phyloP scores from a whole-genome alignment of 2,888 invertebrate genomes.

The Agapetus fuscipes region DNA sequence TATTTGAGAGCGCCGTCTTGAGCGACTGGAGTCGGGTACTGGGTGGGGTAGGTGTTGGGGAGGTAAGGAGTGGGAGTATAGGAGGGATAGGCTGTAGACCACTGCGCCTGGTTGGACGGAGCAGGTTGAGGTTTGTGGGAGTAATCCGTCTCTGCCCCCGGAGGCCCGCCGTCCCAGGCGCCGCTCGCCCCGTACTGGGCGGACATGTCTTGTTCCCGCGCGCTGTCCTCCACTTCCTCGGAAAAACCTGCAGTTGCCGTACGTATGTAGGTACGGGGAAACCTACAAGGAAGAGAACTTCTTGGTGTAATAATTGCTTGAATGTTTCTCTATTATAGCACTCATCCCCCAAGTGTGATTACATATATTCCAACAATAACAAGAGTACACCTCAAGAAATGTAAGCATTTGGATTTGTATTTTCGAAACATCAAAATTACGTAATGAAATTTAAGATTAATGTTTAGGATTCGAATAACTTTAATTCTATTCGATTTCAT shows the following conservation, averaged over 20 bases:
- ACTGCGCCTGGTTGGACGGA: slow-evolving; percentile 27
- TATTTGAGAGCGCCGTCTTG: too few relatives aligned
- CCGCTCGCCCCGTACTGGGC: slow-evolving; percentile 30
- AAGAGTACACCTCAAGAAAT: too few relatives aligned
- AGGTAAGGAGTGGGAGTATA: slow-evolving; percentile 15
- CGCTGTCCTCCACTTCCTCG: slow-evolving; percentile 27
- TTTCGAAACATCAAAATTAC: too few relatives aligned
- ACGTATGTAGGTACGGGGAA: slow-evolving; percentile 50
- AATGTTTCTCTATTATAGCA: not conserved
- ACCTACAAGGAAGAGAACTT: slow-evolving; percentile 63
- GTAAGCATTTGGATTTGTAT: too few relatives aligned
- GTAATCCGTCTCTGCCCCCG: slow-evolving; percentile 45
- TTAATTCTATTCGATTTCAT: too few relatives aligned
- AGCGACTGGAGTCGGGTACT: too few relatives aligned
- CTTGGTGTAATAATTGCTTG: slow-evolving; percentile 42
- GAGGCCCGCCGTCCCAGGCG: slow-evolving; percentile 46
- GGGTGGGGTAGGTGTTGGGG: too few relatives aligned
- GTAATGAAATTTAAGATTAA: too few relatives aligned
- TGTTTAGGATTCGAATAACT: too few relatives aligned
- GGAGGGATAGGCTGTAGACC: slow-evolving; percentile 27
- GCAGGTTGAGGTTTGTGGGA: slow-evolving; percentile 30
- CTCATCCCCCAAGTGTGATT: not conserved
- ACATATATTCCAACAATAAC: slow-evolving; percentile 1
- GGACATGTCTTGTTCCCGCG: slow-evolving; percentile 26
- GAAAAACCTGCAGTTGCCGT: slow-evolving; percentile 42